phyloP scores from a whole-genome alignment of 2,797 vertebrate genomes.

The Staurois parvus region DNA sequence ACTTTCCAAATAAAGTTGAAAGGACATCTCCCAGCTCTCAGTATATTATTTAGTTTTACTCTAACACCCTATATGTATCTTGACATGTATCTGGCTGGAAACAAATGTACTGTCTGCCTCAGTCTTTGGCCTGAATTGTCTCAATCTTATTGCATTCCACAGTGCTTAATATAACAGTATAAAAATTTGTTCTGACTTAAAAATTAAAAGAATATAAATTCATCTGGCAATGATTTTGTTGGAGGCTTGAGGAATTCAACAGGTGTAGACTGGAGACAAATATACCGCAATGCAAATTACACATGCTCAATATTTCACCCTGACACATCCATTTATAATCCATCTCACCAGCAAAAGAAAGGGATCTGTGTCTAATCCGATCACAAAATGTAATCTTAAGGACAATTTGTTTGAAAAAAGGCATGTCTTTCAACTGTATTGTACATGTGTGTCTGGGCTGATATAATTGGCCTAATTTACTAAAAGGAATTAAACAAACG shows the following conservation, averaged over 20 bases:
- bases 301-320: conserved; percentile 53
- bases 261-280: conserved; percentile 54
- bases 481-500: too few species aligned
- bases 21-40: neutral
- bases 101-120: neutral
- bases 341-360: conserved; percentile 42
- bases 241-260: conserved; percentile 51
- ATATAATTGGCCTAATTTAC: neutral
- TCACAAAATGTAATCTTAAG: conserved; percentile 48
- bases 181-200: conserved; percentile 46
- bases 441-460: conserved; percentile 16
- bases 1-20: neutral
- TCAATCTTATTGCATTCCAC: conserved; percentile 45
- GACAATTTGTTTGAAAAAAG: conserved; percentile 5
- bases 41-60: neutral
- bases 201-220: conserved; percentile 53
- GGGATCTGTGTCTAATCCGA: conserved; percentile 52
- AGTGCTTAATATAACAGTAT: conserved; percentile 14
- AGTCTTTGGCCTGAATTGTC: conserved; percentile 5
- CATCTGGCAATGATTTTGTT: conserved; percentile 57
- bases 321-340: conserved; percentile 61
- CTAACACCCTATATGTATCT: neutral
- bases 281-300: conserved; percentile 45
- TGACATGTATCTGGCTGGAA: neutral
- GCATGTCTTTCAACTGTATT: conserved; percentile 25